These are phyloP conservation scores for Myrmecophaga tridactyla DNA, from an alignment of 2,113 vertebrate species.

Conservation along the genomic window DNA sequence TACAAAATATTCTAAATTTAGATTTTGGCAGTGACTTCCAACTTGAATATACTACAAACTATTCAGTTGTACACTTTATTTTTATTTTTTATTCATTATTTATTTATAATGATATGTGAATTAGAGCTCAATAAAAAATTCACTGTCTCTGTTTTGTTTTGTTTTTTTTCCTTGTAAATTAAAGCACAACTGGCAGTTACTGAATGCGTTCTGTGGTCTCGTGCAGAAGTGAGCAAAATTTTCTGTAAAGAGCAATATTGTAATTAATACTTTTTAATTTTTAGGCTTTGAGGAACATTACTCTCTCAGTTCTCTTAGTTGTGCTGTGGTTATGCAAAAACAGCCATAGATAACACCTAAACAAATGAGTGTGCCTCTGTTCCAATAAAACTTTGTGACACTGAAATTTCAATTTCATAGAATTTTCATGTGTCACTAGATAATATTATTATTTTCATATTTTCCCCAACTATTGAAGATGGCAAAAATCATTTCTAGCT, in stretches of 20 bases:
- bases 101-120: neutral
- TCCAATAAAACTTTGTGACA: constrained; percentile 3
- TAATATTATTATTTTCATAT: neutral
- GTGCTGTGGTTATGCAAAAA: no score
- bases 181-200: neutral
- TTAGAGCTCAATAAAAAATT: neutral
- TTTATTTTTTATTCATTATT: no score
- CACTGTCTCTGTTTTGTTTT: neutral
- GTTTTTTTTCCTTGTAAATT: neutral
- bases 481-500: neutral
- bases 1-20: neutral
- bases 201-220: neutral
- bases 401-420: neutral
- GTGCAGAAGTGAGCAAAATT: no score
- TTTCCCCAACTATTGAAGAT: neutral
- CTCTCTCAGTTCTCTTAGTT: neutral
- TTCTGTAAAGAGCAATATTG: neutral
- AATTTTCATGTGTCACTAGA: neutral
- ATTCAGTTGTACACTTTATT: neutral
- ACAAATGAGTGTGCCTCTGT: neutral
- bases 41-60: neutral
- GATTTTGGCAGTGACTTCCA: neutral
- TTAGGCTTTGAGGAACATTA: neutral
- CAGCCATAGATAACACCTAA: neutral
- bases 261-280: no score